These are phyloP conservation scores for Hydrocynus forskahlii DNA, from an alignment of 2,797 vertebrate genomes.

Conservation along the genomic window DNA sequence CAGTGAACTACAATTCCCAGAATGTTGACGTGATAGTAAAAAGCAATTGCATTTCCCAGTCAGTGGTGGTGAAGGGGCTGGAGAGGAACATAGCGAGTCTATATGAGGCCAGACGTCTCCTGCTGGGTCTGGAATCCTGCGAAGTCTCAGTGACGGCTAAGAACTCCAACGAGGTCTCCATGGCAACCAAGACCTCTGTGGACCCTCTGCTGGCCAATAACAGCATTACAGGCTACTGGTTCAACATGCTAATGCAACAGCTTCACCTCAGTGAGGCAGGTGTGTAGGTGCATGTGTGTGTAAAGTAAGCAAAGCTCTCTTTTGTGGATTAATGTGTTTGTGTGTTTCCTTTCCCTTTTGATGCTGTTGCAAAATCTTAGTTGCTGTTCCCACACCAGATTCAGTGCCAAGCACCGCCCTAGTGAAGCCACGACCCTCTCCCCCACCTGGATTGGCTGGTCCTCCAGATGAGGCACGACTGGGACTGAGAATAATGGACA, in stretches of 20 bases:
- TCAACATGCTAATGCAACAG: constrained; percentile 80
- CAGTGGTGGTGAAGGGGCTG: constrained; percentile 82
- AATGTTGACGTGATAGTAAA: background rate
- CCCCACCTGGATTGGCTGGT: constrained; percentile 77
- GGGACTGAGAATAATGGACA: constrained; percentile 70
- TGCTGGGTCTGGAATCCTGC: constrained; percentile 75
- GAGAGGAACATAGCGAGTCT: constrained; percentile 78
- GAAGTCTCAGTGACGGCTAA: constrained; percentile 67
- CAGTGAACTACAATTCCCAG: background rate
- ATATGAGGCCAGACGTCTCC: constrained; percentile 76
- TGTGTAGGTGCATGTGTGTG: constrained; percentile 51
- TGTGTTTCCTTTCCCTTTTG: constrained; percentile 34
- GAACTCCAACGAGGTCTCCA: constrained; percentile 65
- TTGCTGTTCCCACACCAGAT: constrained; percentile 57
- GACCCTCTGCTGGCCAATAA: constrained; percentile 64
- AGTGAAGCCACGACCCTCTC: constrained; percentile 68
- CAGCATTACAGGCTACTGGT: constrained; percentile 77
- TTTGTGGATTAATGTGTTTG: background rate
- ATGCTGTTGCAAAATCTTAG: constrained; percentile 48
- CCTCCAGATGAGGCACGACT: constrained; percentile 70
- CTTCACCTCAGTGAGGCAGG: constrained; percentile 77
- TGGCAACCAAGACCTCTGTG: constrained; percentile 62
- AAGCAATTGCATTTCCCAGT: constrained; percentile 66
- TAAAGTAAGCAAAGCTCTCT: background rate
- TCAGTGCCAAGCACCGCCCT: constrained; percentile 25